Base-by-base conservation (phyloP, 2,888 invertebrate species). In the Agriopis aurantiaria region DNA sequence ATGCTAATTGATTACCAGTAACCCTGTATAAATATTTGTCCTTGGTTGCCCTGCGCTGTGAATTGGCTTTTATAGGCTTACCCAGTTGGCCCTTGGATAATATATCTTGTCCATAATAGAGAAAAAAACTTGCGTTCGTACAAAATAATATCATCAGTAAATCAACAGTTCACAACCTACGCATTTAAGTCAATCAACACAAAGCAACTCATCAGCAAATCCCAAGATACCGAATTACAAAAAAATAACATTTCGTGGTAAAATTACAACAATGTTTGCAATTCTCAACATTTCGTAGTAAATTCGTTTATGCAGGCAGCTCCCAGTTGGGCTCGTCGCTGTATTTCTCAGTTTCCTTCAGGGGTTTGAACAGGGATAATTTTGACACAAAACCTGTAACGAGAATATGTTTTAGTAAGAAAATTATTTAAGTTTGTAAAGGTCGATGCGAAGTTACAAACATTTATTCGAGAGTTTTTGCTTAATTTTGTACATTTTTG, bases 261-360 rank as follows among this genome's bases (percentile, higher is more conserved):
- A 48, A 61, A 64, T 60, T 53, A 62, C 46, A 60, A 66, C 65
- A 62, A 59, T 59, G 14, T 61, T 60, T 51, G 43, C 43, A 48
- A 67, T 45, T 58, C 58, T 17, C 46, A 48, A 73, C 64, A 65
- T 55, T 69, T 73, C 46, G 64, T 58, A 60, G 66, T 68, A 71
- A 76, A 77, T 69, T 76, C 65, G 71, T 74, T 84, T 88, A 88
- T 4, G 62, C 62, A 10, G 96, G 96, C 72, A 96, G 90, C 79
- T 96, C 96, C 96, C 96, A 97, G 81, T 95, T 95, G 78, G 94
- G 83, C 80, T 95, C 95, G 81, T 97, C 96, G 82, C 95, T 91
- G 84, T 96, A 96, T 75, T 95, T 94, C 68, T 96, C 94, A 46
- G 93, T 91, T 69, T 95, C 95, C 63, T 94, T 89, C 53, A 96